These are phyloP conservation scores for Lota lota DNA, from an alignment of 2,113 vertebrate genomes.

Conservation along the genomic window DNA sequence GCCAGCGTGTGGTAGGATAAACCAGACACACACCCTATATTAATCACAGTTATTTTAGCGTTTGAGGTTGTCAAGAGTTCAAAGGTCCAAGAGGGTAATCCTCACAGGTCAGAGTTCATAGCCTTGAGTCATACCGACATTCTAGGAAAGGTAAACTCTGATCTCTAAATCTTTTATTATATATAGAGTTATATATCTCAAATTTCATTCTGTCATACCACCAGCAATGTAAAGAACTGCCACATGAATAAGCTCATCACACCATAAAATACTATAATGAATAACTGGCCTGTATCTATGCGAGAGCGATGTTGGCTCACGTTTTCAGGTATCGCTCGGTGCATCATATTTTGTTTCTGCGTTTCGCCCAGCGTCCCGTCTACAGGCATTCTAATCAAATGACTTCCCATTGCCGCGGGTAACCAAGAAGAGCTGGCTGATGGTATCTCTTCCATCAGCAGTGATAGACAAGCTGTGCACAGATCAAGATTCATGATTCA, in stretches of 20 bases:
- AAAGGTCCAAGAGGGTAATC: background rate
- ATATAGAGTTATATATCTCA: too few relatives aligned
- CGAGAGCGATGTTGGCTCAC: too few relatives aligned
- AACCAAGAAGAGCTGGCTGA: slow-evolving; percentile 22
- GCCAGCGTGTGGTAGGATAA: background rate
- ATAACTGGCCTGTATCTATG: too few relatives aligned
- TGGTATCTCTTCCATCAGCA: slow-evolving; percentile 17
- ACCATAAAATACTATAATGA: too few relatives aligned
- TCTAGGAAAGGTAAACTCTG: background rate
- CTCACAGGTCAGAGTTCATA: slow-evolving; percentile 38
- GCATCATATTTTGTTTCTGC: slow-evolving; percentile 1
- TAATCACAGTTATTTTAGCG: slow-evolving; percentile 40
- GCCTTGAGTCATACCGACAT: background rate
- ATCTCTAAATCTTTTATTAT: background rate
- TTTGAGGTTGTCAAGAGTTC: background rate
- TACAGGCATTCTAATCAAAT: background rate
- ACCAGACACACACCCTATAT: slow-evolving; percentile 12
- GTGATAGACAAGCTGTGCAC: background rate
- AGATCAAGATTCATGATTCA: too few relatives aligned
- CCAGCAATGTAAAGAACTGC: too few relatives aligned
- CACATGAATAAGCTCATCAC: too few relatives aligned
- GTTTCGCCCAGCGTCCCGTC: slow-evolving; percentile 11
- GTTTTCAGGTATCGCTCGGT: slow-evolving; percentile 3
- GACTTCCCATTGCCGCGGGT: slow-evolving; percentile 17
- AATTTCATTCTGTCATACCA: too few relatives aligned